Conservation (phyloP, 2,888 invertebrate species). For the Eilema griseolum region DNA sequence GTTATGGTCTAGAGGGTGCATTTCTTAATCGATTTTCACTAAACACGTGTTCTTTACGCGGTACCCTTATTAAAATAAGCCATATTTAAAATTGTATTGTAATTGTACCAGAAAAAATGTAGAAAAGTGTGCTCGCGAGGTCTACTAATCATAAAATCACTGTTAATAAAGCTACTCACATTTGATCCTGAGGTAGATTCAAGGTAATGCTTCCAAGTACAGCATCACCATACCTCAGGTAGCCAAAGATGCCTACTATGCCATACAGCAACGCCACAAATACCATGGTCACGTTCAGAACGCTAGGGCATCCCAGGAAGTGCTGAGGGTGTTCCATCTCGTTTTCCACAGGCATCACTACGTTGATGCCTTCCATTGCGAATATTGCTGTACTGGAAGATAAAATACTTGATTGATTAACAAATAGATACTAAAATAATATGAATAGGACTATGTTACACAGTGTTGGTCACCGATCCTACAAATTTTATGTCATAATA, state of each 20-base stretch:
- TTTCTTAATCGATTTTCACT: too few relatives aligned
- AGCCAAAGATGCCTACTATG: slow-evolving; percentile 95
- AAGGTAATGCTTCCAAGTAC: slow-evolving; percentile 93
- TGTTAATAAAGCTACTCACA: slow-evolving; percentile 82
- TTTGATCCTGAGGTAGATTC: slow-evolving; percentile 90
- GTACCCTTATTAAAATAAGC: too few relatives aligned
- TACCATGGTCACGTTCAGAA: slow-evolving; percentile 94
- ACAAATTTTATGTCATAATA: too few relatives aligned
- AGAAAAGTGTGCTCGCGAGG: too few relatives aligned
- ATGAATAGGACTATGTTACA: too few relatives aligned
- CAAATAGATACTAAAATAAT: neutral
- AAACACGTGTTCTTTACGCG: too few relatives aligned
- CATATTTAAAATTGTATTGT: too few relatives aligned
- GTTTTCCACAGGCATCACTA: slow-evolving; percentile 97
- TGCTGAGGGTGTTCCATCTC: slow-evolving; percentile 94
- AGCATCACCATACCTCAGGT: slow-evolving; percentile 92
- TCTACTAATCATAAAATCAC: too few relatives aligned
- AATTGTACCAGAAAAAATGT: too few relatives aligned
- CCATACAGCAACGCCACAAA: slow-evolving; percentile 93
- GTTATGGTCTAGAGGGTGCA: too few relatives aligned
- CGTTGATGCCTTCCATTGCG: slow-evolving; percentile 98
- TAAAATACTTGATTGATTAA: neutral
- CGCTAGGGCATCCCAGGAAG: slow-evolving; percentile 93
- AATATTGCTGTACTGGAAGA: slow-evolving; percentile 94
- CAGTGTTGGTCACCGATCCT: too few relatives aligned